A percentile compares a stretch with the other conserved stretches of the same genome.
Evolutionary conservation across 1,140 invertebrate genomes (phyloP).

Genomic region (Adelges cooleyi): DNA sequence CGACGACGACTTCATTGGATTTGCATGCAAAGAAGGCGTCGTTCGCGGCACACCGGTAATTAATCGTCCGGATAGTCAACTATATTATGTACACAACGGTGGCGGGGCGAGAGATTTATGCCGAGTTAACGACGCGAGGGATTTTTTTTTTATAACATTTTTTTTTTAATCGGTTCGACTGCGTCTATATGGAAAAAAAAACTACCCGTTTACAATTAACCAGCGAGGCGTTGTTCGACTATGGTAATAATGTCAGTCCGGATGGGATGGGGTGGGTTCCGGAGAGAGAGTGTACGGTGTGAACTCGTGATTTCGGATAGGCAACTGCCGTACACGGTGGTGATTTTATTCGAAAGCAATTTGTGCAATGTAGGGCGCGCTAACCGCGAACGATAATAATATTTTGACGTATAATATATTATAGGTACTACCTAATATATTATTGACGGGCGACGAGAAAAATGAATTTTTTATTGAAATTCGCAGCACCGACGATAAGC

Average conservation of each 20-base stretch:
- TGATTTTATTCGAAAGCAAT: no score
- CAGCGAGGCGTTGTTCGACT: background rate
- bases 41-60: background rate
- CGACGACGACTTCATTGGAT: constrained; percentile 17
- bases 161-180: background rate
- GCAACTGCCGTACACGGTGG: no score
- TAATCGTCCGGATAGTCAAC: background rate
- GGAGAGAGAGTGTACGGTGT: no score
- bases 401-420: constrained; percentile 5
- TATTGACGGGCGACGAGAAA: no score
- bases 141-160: no score
- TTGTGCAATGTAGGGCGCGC: no score
- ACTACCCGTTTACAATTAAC: constrained; percentile 5
- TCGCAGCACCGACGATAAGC: no score
- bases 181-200: constrained; percentile 4
- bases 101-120: background rate
- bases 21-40: constrained; percentile 7
- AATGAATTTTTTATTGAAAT: no score
- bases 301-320: no score
- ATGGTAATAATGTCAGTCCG: no score
- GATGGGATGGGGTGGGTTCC: no score
- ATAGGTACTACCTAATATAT: no score
- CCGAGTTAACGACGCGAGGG: background rate
- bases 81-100: background rate
- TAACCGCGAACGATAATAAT: background rate